Conservation (phyloP, 2,113 vertebrate genomes). For the Limnothrissa miodon region DNA sequence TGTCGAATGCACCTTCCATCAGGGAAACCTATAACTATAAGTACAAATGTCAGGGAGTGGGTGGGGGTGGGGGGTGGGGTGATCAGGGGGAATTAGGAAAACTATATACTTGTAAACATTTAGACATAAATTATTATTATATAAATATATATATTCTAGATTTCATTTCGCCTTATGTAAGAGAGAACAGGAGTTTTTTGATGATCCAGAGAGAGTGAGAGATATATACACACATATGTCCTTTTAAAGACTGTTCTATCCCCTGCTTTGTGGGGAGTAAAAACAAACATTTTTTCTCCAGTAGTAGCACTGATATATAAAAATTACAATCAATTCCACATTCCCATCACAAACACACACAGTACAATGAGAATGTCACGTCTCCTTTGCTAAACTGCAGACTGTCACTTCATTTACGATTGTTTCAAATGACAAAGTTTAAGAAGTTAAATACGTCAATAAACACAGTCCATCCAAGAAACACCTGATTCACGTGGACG, state of each 20-base stretch:
- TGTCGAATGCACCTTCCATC: slow-evolving; percentile 26
- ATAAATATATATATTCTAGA: background rate
- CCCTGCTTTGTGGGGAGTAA: background rate
- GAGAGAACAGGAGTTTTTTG: background rate
- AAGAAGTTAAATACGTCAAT: background rate
- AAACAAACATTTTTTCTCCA: background rate
- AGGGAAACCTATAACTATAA: slow-evolving; percentile 10
- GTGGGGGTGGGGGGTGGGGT: no score
- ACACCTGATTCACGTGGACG: background rate
- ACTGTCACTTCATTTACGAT: background rate
- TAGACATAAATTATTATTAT: background rate
- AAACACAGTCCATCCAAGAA: background rate
- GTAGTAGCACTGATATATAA: background rate
- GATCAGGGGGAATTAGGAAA: background rate
- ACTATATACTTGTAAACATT: background rate
- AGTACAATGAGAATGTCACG: background rate
- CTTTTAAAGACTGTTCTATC: background rate
- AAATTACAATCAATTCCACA: background rate
- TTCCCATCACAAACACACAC: background rate
- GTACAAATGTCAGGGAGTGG: background rate
- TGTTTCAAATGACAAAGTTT: background rate
- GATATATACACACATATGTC: background rate
- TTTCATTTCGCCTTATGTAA: slow-evolving; percentile 6
- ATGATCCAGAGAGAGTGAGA: background rate
- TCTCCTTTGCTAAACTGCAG: background rate